Evolutionary conservation across 2,113 vertebrate species (phyloP).

Genomic region (Anolis sagrei): DNA sequence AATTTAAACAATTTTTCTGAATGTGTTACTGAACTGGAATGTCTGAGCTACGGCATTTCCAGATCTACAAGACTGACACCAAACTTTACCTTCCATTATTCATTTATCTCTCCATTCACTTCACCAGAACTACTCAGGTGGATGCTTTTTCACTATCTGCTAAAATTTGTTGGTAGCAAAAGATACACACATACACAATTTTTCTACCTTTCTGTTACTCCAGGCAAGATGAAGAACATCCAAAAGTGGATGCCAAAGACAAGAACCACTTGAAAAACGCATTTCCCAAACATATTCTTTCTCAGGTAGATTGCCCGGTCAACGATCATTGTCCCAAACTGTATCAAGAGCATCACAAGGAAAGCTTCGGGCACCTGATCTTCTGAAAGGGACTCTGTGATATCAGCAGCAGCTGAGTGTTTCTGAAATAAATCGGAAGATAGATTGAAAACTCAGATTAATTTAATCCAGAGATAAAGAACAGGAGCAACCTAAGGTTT

Average conservation of each 20-base stretch:
- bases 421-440: slow-evolving; percentile 61
- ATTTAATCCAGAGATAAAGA: neutral
- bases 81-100: neutral
- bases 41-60: neutral
- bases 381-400: slow-evolving; percentile 80
- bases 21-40: neutral
- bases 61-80: too few relatives aligned
- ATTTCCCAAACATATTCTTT: slow-evolving; percentile 80
- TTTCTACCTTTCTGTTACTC: slow-evolving; percentile 79
- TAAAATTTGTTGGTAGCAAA: neutral
- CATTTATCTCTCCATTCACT: neutral
- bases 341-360: slow-evolving; percentile 81
- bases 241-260: slow-evolving; percentile 83
- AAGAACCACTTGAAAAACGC: slow-evolving; percentile 79
- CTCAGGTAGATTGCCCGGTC: slow-evolving; percentile 81
- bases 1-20: neutral
- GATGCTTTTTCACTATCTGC: neutral
- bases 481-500: neutral
- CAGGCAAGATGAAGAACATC: slow-evolving; percentile 84
- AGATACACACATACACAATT: too few relatives aligned
- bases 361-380: slow-evolving; percentile 82
- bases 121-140: neutral
- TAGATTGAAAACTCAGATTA: neutral
- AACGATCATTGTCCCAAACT: slow-evolving; percentile 80
- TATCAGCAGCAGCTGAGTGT: slow-evolving; percentile 75